A percentile compares a stretch with the other conserved stretches of the same genome.
phyloP scores from a whole-genome alignment of 2,113 vertebrate genomes.

The Seriola aureovittata region DNA sequence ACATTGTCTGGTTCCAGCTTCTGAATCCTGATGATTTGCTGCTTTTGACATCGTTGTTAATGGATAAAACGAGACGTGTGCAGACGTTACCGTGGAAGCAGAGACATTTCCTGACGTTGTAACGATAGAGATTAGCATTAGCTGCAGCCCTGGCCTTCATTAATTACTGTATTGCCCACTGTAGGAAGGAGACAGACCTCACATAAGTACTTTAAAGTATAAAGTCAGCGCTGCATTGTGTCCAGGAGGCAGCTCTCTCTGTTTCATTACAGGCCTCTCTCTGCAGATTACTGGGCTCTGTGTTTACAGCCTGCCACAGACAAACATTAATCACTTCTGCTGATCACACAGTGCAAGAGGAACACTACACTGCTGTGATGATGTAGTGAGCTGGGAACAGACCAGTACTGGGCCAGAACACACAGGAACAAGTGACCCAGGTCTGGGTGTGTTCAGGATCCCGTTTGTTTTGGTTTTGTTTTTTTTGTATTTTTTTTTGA shows the following conservation, averaged over 20 bases:
- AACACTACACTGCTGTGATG: neutral
- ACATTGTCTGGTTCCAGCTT: too few relatives aligned
- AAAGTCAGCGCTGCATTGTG: neutral
- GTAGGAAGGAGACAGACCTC: too few relatives aligned
- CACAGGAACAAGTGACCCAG: neutral
- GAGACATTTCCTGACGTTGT: too few relatives aligned
- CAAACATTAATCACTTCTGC: neutral
- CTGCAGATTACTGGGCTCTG: neutral
- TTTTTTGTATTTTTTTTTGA: neutral
- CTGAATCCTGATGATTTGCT: too few relatives aligned
- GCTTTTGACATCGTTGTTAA: too few relatives aligned
- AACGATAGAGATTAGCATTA: too few relatives aligned
- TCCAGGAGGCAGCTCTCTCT: neutral
- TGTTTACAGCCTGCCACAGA: neutral
- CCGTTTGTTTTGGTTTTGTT: neutral
- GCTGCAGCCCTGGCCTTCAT: too few relatives aligned
- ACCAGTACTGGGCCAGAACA: neutral
- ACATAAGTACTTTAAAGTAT: too few relatives aligned
- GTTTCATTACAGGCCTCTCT: neutral
- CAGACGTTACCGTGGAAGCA: too few relatives aligned
- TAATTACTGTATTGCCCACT: too few relatives aligned
- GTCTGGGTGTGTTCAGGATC: slow-evolving; percentile 13
- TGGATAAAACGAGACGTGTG: too few relatives aligned
- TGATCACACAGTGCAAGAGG: neutral
- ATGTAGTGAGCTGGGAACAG: neutral